Percentiles rank a stretch among this genome's conserved stretches.
These are phyloP conservation scores for Helicorthomorpha holstii DNA, from an alignment of 1,140 invertebrate genomes.

Conservation along the genomic window DNA sequence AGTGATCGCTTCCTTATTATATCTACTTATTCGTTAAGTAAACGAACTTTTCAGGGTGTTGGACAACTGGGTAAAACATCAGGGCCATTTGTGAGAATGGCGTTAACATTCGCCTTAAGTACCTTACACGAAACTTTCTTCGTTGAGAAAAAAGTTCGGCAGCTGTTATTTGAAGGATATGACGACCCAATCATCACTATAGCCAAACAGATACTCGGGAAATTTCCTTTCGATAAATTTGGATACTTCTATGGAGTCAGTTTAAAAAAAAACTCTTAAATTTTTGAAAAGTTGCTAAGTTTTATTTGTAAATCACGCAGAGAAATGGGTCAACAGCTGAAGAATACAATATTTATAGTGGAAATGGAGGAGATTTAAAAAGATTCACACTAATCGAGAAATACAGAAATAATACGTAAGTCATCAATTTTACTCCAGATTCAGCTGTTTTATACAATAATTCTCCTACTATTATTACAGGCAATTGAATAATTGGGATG, in stretches of 20 bases:
- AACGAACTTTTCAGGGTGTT: background rate
- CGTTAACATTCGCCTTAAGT: background rate
- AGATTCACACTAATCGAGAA: background rate
- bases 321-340: background rate
- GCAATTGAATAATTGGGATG: background rate
- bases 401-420: too few species aligned
- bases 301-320: background rate
- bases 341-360: background rate
- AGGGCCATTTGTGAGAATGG: constrained; percentile 3
- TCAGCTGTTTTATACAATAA: background rate
- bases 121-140: background rate
- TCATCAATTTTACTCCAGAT: too few species aligned
- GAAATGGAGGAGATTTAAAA: background rate
- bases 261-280: background rate
- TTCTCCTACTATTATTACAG: background rate
- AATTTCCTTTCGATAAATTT: constrained; percentile 3
- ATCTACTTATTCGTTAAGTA: background rate
- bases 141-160: background rate
- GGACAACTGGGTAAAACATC: constrained; percentile 4
- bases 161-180: constrained; percentile 4
- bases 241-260: constrained; percentile 6
- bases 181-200: constrained; percentile 5
- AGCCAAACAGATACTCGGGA: background rate
- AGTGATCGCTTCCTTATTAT: background rate
- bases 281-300: background rate